Conservation (phyloP, 30 jellyfish, hydroid and myxozoan genomes). For the Mastigias papua region DNA sequence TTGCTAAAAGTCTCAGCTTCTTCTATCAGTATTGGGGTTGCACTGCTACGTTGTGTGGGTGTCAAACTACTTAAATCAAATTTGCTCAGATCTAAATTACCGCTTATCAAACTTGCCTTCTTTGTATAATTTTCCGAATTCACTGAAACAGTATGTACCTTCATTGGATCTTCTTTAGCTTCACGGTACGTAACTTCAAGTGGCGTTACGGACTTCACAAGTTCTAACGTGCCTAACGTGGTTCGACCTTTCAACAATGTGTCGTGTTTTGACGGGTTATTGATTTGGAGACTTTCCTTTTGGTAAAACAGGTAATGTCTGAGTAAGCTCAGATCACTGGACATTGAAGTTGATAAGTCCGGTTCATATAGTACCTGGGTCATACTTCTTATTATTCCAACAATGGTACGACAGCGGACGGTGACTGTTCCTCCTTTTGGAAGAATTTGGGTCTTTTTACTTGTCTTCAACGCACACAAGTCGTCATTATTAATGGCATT, state of each 20-base stretch:
- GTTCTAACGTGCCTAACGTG: slow-evolving; percentile 3
- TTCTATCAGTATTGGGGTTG: neutral
- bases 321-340: slow-evolving; percentile 13
- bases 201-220: slow-evolving; percentile 30
- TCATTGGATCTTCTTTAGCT: neutral
- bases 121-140: neutral
- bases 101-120: neutral
- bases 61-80: slow-evolving; percentile 19
- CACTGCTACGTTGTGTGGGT: slow-evolving; percentile 8
- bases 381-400: slow-evolving; percentile 3
- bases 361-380: slow-evolving; percentile 5
- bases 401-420: neutral
- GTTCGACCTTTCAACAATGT: neutral
- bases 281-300: slow-evolving; percentile 1
- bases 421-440: slow-evolving; percentile 22
- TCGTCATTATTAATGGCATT: slow-evolving; percentile 39
- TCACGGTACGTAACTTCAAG: slow-evolving; percentile 5
- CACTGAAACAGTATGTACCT: neutral
- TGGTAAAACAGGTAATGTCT: slow-evolving; percentile 2
- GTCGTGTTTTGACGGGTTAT: neutral
- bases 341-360: neutral
- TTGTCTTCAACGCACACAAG: slow-evolving; percentile 26
- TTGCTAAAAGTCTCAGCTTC: slow-evolving; percentile 4
- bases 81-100: slow-evolving; percentile 1
- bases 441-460: slow-evolving; percentile 20